Evolutionary conservation across 2,113 vertebrate genomes (phyloP), one percentile per base, ranked within the genome.

Genomic region (Vidua chalybeata): DNA sequence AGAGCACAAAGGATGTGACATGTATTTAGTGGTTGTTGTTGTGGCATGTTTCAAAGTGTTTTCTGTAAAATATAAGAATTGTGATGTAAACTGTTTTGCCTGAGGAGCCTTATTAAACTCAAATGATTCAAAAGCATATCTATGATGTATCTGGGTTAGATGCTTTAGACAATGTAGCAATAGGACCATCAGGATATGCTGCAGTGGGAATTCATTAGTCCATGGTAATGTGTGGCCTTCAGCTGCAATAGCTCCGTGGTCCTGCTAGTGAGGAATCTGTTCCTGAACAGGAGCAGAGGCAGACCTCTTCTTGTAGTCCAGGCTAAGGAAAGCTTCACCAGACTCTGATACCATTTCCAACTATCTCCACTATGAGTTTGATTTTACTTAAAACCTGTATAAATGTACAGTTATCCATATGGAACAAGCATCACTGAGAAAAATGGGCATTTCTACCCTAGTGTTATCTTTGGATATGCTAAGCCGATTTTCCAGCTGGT

Each of bases 401-500:
- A 88, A 84, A 93, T 94, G 74, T 73, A 26, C 69, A 43, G 10
- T 75, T 86, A 84, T 61, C 73, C 54, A 21, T 88, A 90, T 71
- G 72, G 76, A 86, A 39, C 45, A 41, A 46, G 20, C 45, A 61
- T 68, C 66, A 35, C 39, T 49, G 49, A 94, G 88, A 91, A 94
- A 95, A 96, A 92, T 74, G 55, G 82, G 87, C 35, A 85, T 43
- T 91, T 93, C 89, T 76, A 67, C 20, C 63, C 63, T 67, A 3
- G 56, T 87, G 82, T 91, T 96, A 93, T 85, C 89, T 95, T 96
- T 91, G 90, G 87, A 94, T 85, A 80, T 80, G 61, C 63, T 90
- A 80, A 91, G 68, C n/a, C 6, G 2, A 88, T 94, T 94, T 96
- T 54, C 88, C 93, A 95, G 96, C 85, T 96, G 92, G 93, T 92